Percentiles rank a stretch among this genome's conserved stretches.
Conservation (phyloP, 2,113 vertebrate genomes). For the Marmota monax region DNA sequence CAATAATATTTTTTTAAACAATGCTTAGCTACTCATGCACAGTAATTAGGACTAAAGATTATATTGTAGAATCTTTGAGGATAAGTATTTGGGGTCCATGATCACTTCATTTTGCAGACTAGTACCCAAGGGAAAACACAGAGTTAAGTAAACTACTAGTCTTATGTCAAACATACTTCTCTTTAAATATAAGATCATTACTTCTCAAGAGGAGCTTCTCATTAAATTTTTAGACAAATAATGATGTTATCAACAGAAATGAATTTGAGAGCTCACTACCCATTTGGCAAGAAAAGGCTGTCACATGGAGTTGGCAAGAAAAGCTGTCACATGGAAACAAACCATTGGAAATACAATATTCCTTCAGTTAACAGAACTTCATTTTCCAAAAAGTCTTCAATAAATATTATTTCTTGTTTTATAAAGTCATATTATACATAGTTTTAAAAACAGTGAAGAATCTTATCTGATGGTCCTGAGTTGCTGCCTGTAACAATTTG, state of each 20-base stretch:
- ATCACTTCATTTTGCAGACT: neutral
- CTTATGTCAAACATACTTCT: neutral
- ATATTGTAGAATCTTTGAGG: neutral
- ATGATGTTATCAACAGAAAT: slow-evolving; percentile 44
- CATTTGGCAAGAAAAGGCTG: slow-evolving; percentile 42
- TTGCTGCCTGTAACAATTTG: neutral
- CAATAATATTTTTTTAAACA: slow-evolving; percentile 27
- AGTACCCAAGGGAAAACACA: neutral
- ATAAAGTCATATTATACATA: slow-evolving; percentile 1
- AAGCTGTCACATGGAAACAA: slow-evolving; percentile 38
- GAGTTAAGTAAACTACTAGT: neutral
- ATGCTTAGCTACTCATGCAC: neutral
- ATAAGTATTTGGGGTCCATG: neutral
- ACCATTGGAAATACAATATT: neutral
- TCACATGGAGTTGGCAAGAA: slow-evolving; percentile 45
- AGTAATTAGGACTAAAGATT: slow-evolving; percentile 22
- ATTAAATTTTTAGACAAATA: slow-evolving; percentile 54
- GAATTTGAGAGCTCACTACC: slow-evolving; percentile 39
- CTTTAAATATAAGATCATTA: slow-evolving; percentile 8
- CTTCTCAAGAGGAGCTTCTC: slow-evolving; percentile 47
- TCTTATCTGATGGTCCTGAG: neutral
- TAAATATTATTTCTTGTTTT: slow-evolving; percentile 60
- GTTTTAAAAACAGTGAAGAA: slow-evolving; percentile 39
- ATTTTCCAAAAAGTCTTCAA: neutral
- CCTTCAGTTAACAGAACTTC: slow-evolving; percentile 41